These are phyloP conservation scores for Sturnira hondurensis DNA, from an alignment of 2,113 vertebrate genomes.

Conservation along the genomic window DNA sequence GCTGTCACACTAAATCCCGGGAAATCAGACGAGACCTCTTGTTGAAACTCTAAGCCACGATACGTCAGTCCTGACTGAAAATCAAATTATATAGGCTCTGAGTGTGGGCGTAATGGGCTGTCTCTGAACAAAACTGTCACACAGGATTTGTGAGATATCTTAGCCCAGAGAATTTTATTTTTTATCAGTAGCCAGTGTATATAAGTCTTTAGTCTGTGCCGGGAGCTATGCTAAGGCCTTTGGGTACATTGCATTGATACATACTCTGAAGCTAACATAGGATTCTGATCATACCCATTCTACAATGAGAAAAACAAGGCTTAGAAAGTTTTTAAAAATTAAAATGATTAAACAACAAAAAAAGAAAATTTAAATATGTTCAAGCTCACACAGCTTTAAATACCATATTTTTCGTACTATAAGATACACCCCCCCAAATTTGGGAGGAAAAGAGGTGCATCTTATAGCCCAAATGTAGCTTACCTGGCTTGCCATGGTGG, in stretches of 20 bases:
- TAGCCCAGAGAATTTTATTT: neutral
- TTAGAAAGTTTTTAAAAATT: neutral
- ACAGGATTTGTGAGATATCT: neutral
- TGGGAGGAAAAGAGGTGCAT: no score
- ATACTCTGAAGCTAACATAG: neutral
- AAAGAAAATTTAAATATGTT: neutral
- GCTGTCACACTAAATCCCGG: neutral
- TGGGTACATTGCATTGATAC: neutral
- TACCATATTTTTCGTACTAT: neutral
- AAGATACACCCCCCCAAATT: no score
- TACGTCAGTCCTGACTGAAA: neutral
- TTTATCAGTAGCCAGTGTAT: neutral
- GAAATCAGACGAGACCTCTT: neutral
- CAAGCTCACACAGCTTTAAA: neutral
- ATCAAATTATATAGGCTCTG: neutral
- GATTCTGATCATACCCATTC: neutral
- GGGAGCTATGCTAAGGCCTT: neutral
- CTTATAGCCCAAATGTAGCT: no score
- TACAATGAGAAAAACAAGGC: neutral
- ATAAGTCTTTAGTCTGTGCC: neutral
- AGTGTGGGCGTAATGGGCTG: neutral
- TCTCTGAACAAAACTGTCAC: neutral
- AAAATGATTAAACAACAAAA: neutral
- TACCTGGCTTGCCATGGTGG: no score
- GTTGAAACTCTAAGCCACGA: neutral